These are phyloP conservation scores for Rousettus madagascariensis DNA, from an alignment of 2,797 vertebrate species.

Conservation along the genomic window DNA sequence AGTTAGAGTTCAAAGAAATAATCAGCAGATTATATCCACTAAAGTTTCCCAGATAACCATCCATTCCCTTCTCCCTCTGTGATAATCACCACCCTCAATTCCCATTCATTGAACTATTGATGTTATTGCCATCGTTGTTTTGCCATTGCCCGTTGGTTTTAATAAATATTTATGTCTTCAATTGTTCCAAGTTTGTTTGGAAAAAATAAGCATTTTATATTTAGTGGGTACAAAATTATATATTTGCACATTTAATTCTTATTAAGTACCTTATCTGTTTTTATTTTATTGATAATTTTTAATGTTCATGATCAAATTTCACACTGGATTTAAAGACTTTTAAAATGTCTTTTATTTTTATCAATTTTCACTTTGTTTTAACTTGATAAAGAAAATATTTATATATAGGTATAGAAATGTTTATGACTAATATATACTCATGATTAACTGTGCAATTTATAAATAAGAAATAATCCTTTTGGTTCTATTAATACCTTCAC, in stretches of 20 bases:
- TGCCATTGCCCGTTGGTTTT: not conserved
- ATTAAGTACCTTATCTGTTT: not conserved
- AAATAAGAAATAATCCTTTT: not conserved
- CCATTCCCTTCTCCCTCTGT: rapidly evolving
- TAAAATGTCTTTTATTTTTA: not conserved
- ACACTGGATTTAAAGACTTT: not conserved
- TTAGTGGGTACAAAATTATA: not conserved
- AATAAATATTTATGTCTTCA: not conserved
- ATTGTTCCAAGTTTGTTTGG: not conserved
- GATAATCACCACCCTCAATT: not conserved
- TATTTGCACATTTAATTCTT: not conserved
- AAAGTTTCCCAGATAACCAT: not conserved
- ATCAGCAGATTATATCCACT: not conserved
- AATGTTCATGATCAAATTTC: not conserved
- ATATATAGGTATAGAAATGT: not conserved
- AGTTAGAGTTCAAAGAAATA: not conserved
- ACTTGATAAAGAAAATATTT: not conserved
- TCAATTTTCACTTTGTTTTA: not conserved
- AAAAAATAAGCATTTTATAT: not conserved
- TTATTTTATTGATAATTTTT: not conserved
- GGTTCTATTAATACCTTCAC: not conserved
- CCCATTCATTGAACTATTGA: not conserved
- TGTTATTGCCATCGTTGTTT: not conserved
- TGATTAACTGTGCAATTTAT: not conserved
- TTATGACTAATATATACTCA: not conserved